Evolutionary conservation across 2,113 vertebrate genomes (phyloP).

Genomic region (Rhadina sibilatrix): DNA sequence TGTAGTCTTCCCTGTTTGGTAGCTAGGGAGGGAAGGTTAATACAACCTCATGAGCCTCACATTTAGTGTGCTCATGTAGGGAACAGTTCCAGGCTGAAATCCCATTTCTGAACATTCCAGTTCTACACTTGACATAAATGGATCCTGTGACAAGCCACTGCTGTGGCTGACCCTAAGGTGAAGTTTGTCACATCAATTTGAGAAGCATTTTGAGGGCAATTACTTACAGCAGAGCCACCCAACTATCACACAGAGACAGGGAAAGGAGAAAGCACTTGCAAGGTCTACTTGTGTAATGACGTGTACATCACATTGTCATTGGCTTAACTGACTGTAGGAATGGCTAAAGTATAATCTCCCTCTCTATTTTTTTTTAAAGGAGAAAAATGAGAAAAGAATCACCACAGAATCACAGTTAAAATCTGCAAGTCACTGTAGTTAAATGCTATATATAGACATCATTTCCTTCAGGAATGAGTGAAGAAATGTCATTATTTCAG

Average conservation of each 20-base stretch:
- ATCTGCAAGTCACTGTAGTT: background rate
- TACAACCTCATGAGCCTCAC: background rate
- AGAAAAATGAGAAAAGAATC: background rate
- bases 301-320: background rate
- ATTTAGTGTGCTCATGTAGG: background rate
- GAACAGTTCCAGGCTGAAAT: background rate
- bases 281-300: background rate
- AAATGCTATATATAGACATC: background rate
- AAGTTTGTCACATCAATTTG: background rate
- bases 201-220: background rate
- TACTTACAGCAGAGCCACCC: background rate
- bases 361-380: background rate
- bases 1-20: background rate
- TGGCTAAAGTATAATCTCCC: background rate
- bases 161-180: background rate
- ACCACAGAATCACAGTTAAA: background rate
- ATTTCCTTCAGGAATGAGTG: background rate
- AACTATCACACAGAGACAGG: background rate
- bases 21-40: background rate
- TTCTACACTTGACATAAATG: background rate
- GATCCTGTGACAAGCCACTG: background rate
- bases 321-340: background rate
- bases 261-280: background rate
- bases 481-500: background rate
- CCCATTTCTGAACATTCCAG: background rate